Evolutionary conservation across 35 echinoderm and acorn worm genomes (phyloP).

Genomic region (Chiridota heheva): DNA sequence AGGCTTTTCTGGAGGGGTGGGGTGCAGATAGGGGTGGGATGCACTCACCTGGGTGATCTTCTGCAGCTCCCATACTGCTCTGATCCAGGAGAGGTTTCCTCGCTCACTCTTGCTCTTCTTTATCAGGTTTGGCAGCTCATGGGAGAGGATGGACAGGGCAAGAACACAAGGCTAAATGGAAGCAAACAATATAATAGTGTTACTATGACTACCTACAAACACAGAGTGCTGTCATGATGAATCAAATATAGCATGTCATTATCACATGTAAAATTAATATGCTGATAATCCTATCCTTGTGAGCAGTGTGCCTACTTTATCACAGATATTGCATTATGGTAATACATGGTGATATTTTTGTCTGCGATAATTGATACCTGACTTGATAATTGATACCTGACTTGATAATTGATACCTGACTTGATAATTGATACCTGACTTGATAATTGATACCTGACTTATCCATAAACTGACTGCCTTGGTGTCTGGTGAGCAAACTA

Average conservation of each 20-base stretch:
- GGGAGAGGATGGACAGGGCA: constrained; percentile 60
- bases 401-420: too few relatives aligned
- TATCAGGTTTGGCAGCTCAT: constrained; percentile 63
- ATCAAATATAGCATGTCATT: background rate
- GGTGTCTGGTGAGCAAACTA: too few relatives aligned
- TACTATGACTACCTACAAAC: background rate
- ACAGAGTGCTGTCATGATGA: too few relatives aligned
- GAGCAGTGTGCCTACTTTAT: background rate
- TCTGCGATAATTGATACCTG: background rate
- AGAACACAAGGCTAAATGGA: constrained; percentile 68
- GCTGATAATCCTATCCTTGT: background rate
- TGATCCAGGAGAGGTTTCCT: constrained; percentile 47
- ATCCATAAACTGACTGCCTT: too few relatives aligned
- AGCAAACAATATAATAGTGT: constrained; percentile 9
- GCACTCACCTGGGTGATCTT: constrained; percentile 54
- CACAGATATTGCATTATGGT: background rate
- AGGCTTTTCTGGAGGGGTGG: too few relatives aligned
- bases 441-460: too few relatives aligned
- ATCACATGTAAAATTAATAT: background rate
- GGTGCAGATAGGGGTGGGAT: background rate
- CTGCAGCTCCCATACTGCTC: constrained; percentile 62
- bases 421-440: too few relatives aligned
- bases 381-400: too few relatives aligned
- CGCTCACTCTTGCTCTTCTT: background rate
- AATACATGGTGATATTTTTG: background rate